phyloP scores from a whole-genome alignment of 2,888 invertebrate genomes.

The Eupelmus urozonus region DNA sequence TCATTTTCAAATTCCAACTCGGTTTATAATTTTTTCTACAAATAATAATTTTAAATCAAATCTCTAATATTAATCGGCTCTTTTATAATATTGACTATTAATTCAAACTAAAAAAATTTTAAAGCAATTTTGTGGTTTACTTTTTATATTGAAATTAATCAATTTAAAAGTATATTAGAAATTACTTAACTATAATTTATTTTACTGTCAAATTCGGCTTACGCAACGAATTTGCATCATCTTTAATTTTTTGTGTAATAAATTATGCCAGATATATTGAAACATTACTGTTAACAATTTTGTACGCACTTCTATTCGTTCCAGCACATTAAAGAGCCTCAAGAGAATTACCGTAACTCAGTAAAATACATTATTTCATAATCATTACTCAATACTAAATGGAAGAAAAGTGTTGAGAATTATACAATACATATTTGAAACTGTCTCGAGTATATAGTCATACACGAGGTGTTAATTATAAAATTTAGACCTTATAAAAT shows the following conservation, averaged over 20 bases:
- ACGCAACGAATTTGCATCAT: slow-evolving; percentile 23
- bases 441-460: too few species aligned
- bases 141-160: background rate
- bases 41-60: too few species aligned
- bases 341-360: slow-evolving; percentile 1
- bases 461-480: too few species aligned
- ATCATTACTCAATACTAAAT: slow-evolving; percentile 3
- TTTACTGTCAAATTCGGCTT: slow-evolving; percentile 4
- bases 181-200: background rate
- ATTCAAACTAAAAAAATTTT: background rate
- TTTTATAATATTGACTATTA: background rate
- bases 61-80: background rate
- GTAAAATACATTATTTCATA: slow-evolving; percentile 12
- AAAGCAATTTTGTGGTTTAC: background rate
- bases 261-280: background rate
- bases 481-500: too few species aligned
- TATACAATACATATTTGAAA: background rate
- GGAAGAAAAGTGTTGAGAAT: background rate
- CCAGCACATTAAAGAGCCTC: slow-evolving; percentile 19
- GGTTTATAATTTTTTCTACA: too few species aligned
- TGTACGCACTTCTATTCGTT: slow-evolving; percentile 35
- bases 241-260: background rate
- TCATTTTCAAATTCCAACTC: too few species aligned
- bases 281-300: slow-evolving; percentile 10
- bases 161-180: background rate